Evolutionary conservation across 2,113 vertebrate genomes (phyloP).

Genomic region (Scortum barcoo): DNA sequence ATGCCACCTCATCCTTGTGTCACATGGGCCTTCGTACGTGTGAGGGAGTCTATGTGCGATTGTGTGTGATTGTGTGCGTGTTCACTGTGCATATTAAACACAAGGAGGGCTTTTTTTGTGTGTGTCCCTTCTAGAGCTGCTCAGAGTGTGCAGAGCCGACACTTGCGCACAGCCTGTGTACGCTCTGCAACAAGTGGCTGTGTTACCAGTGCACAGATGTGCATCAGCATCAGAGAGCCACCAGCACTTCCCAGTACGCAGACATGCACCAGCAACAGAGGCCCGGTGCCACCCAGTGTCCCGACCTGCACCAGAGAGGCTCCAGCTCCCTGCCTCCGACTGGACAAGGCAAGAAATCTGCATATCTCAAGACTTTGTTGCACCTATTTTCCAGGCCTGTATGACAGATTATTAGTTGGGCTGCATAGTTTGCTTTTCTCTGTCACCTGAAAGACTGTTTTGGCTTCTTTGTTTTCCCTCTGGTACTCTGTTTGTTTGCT

Average conservation of each 20-base stretch:
- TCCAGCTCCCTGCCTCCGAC: slow-evolving; percentile 65
- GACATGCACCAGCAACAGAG: slow-evolving; percentile 77
- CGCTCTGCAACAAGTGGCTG: slow-evolving; percentile 87
- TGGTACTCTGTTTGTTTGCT: slow-evolving; percentile 51
- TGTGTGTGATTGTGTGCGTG: neutral
- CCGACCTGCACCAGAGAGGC: slow-evolving; percentile 73
- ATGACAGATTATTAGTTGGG: slow-evolving; percentile 12
- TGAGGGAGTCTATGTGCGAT: neutral
- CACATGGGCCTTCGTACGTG: slow-evolving; percentile 35
- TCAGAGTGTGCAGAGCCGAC: slow-evolving; percentile 83
- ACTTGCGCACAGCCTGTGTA: slow-evolving; percentile 85
- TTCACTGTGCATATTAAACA: slow-evolving; percentile 19
- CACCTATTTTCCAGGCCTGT: neutral
- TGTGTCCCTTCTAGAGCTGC: slow-evolving; percentile 77
- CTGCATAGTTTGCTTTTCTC: neutral
- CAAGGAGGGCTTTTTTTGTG: neutral
- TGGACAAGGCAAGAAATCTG: slow-evolving; percentile 69
- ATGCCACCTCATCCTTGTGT: slow-evolving; percentile 39
- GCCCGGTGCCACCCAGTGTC: slow-evolving; percentile 64
- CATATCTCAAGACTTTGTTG: neutral
- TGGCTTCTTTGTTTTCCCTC: slow-evolving; percentile 29
- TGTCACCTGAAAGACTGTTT: slow-evolving; percentile 22
- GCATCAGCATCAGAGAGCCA: slow-evolving; percentile 81
- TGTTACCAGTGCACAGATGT: slow-evolving; percentile 87
- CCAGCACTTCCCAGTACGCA: slow-evolving; percentile 49